These are phyloP conservation scores for Acrobasis consociella DNA, from an alignment of 2,888 invertebrate species.

Conservation along the genomic window DNA sequence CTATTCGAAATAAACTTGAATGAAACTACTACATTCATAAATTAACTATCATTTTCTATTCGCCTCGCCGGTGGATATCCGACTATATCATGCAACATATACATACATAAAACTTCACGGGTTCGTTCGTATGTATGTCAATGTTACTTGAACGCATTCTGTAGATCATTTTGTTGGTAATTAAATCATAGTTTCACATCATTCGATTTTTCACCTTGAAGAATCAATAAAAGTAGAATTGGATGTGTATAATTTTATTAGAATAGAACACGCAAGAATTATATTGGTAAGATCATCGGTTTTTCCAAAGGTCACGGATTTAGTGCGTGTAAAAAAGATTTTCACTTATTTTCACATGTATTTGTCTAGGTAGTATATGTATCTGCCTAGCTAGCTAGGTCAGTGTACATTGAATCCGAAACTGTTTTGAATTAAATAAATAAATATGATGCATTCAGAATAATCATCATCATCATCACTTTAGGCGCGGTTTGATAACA, in stretches of 20 bases:
- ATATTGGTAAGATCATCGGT: not conserved
- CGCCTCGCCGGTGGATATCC: constrained; percentile 6
- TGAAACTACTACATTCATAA: constrained; percentile 1
- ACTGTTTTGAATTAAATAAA: too few species aligned
- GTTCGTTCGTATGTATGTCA: constrained; percentile 22
- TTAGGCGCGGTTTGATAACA: too few species aligned
- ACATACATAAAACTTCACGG: constrained; percentile 19
- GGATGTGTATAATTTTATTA: constrained; percentile 14
- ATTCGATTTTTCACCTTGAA: constrained; percentile 19
- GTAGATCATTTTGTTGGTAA: constrained; percentile 18
- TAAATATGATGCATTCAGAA: too few species aligned
- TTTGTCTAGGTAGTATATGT: too few species aligned
- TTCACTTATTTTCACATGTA: too few species aligned
- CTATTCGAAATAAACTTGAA: constrained; percentile 9
- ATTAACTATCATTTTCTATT: constrained; percentile 9
- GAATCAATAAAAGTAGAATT: constrained; percentile 8
- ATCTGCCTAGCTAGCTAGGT: too few species aligned
- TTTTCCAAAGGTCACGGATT: not conserved
- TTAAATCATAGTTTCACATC: constrained; percentile 20
- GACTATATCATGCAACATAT: constrained; percentile 8
- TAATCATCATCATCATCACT: too few species aligned
- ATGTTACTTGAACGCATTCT: constrained; percentile 17
- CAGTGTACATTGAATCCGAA: too few species aligned
- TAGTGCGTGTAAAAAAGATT: too few species aligned
- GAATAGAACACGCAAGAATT: constrained; percentile 2